Evolutionary conservation across 92 coral and sea anemone species (phyloP).

Genomic region (Blastomussa wellsi): DNA sequence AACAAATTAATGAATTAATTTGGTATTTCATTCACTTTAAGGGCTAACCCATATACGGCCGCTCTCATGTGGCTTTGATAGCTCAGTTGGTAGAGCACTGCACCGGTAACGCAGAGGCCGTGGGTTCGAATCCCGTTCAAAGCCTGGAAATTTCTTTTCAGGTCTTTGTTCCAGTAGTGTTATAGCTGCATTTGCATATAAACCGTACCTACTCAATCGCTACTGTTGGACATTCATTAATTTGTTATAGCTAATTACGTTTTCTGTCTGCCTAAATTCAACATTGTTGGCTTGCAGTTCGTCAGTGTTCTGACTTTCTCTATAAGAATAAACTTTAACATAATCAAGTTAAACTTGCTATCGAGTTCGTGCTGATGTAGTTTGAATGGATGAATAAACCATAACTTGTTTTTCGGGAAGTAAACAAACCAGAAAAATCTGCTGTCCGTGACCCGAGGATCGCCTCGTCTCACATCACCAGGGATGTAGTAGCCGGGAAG

Average conservation of each 20-base stretch:
- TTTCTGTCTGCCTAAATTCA: background rate
- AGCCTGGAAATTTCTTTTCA: too few relatives aligned
- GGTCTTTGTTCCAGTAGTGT: too few relatives aligned
- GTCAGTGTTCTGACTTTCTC: slow-evolving; percentile 55
- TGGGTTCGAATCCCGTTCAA: too few relatives aligned
- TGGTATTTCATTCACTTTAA: too few relatives aligned
- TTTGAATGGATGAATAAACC: slow-evolving; percentile 83
- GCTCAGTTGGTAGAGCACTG: too few relatives aligned
- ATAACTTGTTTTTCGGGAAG: slow-evolving; percentile 63
- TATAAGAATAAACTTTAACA: slow-evolving; percentile 59
- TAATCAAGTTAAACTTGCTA: slow-evolving; percentile 62
- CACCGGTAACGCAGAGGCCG: too few relatives aligned
- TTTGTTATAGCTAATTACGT: background rate
- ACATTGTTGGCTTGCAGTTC: slow-evolving; percentile 14
- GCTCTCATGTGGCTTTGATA: too few relatives aligned
- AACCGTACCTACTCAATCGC: too few relatives aligned
- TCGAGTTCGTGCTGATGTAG: slow-evolving; percentile 69
- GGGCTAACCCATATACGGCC: too few relatives aligned
- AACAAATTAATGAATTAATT: too few relatives aligned
- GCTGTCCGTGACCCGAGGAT: slow-evolving; percentile 73
- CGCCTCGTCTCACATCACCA: slow-evolving; percentile 64
- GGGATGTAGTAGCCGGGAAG: slow-evolving; percentile 74
- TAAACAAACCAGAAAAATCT: slow-evolving; percentile 82
- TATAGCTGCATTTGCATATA: too few relatives aligned
- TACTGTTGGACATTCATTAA: too few relatives aligned